Evolutionary conservation across 2,113 vertebrate species (phyloP).

Genomic region (Ivindomyrus marchei): DNA sequence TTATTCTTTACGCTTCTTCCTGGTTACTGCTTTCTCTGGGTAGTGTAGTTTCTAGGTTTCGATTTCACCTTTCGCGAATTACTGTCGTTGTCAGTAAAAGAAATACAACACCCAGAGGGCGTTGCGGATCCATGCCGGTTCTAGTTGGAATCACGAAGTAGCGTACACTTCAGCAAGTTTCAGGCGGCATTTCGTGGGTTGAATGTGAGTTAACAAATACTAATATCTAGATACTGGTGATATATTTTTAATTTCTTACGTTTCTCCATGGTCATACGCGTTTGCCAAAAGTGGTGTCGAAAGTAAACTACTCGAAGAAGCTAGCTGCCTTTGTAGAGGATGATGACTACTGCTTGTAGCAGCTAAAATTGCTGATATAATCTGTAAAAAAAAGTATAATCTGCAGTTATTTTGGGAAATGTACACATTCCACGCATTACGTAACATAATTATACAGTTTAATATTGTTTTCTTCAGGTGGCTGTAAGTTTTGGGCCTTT

Average conservation of each 20-base stretch:
- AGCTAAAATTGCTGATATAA: neutral
- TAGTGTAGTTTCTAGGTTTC: slow-evolving; percentile 43
- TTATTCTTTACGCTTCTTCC: neutral
- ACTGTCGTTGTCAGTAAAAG: neutral
- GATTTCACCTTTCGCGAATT: neutral
- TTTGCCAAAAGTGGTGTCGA: neutral
- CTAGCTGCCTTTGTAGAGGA: neutral
- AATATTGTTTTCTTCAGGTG: neutral
- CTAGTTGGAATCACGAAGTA: neutral
- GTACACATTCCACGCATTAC: neutral
- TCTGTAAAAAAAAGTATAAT: neutral
- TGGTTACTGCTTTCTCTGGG: slow-evolving; percentile 11
- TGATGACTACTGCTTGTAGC: neutral
- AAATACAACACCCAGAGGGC: slow-evolving; percentile 48
- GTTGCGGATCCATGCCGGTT: neutral
- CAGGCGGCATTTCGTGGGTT: slow-evolving; percentile 9
- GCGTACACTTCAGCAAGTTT: slow-evolving; percentile 22
- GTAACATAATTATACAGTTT: neutral
- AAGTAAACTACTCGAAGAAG: neutral
- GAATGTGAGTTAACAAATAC: slow-evolving; percentile 20
- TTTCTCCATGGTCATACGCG: neutral
- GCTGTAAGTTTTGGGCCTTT: neutral
- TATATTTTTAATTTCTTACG: neutral
- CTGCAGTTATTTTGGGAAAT: neutral
- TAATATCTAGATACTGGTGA: neutral